Base-by-base conservation (phyloP, 2,888 invertebrate species). In the Cephus runcator region DNA sequence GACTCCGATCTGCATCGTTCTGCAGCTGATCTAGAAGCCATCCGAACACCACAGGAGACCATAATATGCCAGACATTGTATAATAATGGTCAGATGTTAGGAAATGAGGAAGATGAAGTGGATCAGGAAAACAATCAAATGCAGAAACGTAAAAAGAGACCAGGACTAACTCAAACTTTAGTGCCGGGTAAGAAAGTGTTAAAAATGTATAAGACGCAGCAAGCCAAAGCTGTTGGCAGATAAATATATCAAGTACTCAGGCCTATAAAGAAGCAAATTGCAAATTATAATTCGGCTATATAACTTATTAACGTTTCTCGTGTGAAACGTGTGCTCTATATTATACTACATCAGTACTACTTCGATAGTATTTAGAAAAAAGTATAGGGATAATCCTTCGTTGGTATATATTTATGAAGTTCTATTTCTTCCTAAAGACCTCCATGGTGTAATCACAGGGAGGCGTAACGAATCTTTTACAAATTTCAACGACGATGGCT, bases 101-200 rank as follows among this genome's bases (percentile, higher is more conserved):
- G n/a, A 56, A 30, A 68, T 35, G 34, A 73, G 15, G 34, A 73
- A 15, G 31, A 40, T 12, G 93, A 94, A 80, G 90, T 93, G 88
- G 94, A 94, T 85, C 93, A 93, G 69, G 93, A 92, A 71, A 90
- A 92, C 77, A 93, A 91, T 82, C 89, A 93, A 79, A 92, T 88
- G 85, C 88, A 91, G 80, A 93, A 92, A 81, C 92, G 92, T 76
- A 95, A 95, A 89, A 97, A 96, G 87, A 92, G 97, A 77, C 96
- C 96, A 73, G 98, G 98, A 0, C 92, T 98, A 30, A 94, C 95
- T 69, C 95, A 96, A 88, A 94, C 94, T 6, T 91, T 98, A 76
- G 93, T 96, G 73, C 98, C 98, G 12, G 95, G 97, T 34, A 97
- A 97, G 89, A 97, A 96, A 92, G 96, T 97, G 12, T 94, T 97